Evolutionary conservation across 2,113 vertebrate genomes (phyloP).

Genomic region (Tyto alba): DNA sequence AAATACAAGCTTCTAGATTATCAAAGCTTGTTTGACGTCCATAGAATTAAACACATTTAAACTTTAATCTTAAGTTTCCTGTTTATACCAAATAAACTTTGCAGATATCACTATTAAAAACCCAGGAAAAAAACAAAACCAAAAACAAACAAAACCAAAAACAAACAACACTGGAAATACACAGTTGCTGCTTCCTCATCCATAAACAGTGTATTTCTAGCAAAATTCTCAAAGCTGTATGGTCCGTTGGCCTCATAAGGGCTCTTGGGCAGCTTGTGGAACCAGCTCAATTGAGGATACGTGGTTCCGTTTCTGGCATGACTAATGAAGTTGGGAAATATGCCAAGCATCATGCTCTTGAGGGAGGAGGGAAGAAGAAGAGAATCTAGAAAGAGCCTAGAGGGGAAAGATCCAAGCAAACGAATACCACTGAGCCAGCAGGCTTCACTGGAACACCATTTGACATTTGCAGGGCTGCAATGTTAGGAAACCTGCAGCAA

Average conservation of each 20-base stretch:
- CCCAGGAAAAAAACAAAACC: too few species aligned
- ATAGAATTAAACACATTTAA: neutral
- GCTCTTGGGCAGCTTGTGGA: slow-evolving; percentile 8
- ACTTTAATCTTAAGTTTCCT: neutral
- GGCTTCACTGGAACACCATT: neutral
- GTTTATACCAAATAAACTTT: neutral
- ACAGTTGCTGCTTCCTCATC: neutral
- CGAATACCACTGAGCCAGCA: neutral
- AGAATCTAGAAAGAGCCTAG: neutral
- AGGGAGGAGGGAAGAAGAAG: neutral
- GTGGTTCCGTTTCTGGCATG: neutral
- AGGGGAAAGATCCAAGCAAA: slow-evolving; percentile 1
- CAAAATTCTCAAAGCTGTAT: slow-evolving; percentile 3
- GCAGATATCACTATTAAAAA: neutral
- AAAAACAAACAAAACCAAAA: too few species aligned
- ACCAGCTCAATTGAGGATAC: neutral
- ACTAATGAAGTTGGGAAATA: slow-evolving; percentile 36
- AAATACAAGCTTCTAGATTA: neutral
- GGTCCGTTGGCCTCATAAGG: neutral
- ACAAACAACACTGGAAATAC: neutral
- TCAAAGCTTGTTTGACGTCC: neutral
- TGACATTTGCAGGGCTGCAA: slow-evolving; percentile 35
- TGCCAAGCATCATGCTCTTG: neutral
- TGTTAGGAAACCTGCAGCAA: neutral
- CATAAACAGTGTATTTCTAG: neutral